These are phyloP conservation scores for Chironomus tepperi DNA, from an alignment of 1,140 invertebrate species.

Conservation along the genomic window DNA sequence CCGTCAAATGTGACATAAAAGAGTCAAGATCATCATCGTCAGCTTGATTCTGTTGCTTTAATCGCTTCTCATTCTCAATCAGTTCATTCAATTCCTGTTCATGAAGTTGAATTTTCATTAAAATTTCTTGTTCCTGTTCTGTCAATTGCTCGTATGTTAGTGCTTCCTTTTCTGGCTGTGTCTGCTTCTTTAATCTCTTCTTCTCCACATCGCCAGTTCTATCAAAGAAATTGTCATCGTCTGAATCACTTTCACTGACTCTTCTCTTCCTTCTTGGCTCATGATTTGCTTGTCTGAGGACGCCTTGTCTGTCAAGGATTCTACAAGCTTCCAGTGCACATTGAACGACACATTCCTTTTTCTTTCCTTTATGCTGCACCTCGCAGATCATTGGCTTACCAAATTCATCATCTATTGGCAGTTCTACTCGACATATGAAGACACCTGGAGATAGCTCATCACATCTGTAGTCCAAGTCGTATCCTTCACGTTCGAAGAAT, in stretches of 20 bases:
- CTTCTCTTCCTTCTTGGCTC: conserved; percentile 50
- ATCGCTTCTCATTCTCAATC: conserved; percentile 31
- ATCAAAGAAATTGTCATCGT: conserved; percentile 94
- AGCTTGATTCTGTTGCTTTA: conserved; percentile 31
- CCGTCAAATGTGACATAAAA: conserved; percentile 57
- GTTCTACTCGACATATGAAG: conserved; percentile 56
- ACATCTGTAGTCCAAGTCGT: conserved; percentile 73
- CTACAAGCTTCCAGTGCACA: conserved; percentile 92
- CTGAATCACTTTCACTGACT: conserved; percentile 77
- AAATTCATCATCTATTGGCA: conserved; percentile 69
- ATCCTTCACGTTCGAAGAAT: conserved; percentile 92
- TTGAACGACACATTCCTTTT: conserved; percentile 87
- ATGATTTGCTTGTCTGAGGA: conserved; percentile 68
- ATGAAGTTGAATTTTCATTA: conserved; percentile 48
- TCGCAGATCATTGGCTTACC: conserved; percentile 72
- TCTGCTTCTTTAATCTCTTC: conserved; percentile 64
- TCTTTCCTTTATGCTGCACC: conserved; percentile 79
- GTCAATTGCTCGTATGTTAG: conserved; percentile 75
- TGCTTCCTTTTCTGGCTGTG: conserved; percentile 44
- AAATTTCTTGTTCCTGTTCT: conserved; percentile 55
- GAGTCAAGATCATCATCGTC: conserved; percentile 56
- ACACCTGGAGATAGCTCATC: conserved; percentile 72
- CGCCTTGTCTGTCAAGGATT: conserved; percentile 74
- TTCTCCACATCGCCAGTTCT: conserved; percentile 86
- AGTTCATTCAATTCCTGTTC: conserved; percentile 47